A percentile compares a stretch with the other conserved stretches of the same genome.
These are phyloP conservation scores for Drosophila ezoana DNA, from an alignment of 2,888 invertebrate species.

Conservation along the genomic window DNA sequence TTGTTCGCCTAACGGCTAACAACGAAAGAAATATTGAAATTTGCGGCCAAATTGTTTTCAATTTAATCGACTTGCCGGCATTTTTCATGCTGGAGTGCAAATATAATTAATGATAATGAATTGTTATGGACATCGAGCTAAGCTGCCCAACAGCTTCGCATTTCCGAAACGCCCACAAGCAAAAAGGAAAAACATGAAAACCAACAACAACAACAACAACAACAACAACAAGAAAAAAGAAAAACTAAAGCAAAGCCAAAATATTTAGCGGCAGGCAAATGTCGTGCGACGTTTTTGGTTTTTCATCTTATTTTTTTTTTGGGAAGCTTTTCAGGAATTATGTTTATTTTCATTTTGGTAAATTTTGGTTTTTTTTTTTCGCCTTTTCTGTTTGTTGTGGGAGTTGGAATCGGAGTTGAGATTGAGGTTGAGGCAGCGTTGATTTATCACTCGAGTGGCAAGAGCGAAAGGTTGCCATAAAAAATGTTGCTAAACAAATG, in stretches of 20 bases:
- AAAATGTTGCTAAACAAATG: slow-evolving; percentile 71
- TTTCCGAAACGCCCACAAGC: slow-evolving; percentile 39
- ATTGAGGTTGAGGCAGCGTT: slow-evolving; percentile 40
- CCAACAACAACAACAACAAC: neutral
- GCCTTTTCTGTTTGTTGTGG: slow-evolving; percentile 32
- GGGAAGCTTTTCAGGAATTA: slow-evolving; percentile 39
- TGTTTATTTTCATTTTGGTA: slow-evolving; percentile 43
- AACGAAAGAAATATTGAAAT: slow-evolving; percentile 74
- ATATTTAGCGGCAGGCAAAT: slow-evolving; percentile 54
- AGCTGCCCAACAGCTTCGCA: slow-evolving; percentile 45
- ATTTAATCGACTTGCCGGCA: slow-evolving; percentile 69
- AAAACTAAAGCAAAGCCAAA: slow-evolving; percentile 33
- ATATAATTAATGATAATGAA: slow-evolving; percentile 81
- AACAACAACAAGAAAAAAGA: neutral
- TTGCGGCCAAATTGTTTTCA: slow-evolving; percentile 74
- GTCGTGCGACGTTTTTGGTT: slow-evolving; percentile 59
- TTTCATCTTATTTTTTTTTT: no score
- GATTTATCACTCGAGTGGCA: slow-evolving; percentile 72
- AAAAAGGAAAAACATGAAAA: slow-evolving; percentile 10
- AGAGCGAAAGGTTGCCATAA: slow-evolving; percentile 75
- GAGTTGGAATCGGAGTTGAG: slow-evolving; percentile 48
- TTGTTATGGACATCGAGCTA: slow-evolving; percentile 63
- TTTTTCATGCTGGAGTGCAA: slow-evolving; percentile 78
- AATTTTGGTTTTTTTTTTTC: neutral
- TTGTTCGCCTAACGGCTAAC: slow-evolving; percentile 63